These are phyloP conservation scores for Pristionchus fissidentatus DNA, from an alignment of 2,888 invertebrate genomes.

Conservation along the genomic window DNA sequence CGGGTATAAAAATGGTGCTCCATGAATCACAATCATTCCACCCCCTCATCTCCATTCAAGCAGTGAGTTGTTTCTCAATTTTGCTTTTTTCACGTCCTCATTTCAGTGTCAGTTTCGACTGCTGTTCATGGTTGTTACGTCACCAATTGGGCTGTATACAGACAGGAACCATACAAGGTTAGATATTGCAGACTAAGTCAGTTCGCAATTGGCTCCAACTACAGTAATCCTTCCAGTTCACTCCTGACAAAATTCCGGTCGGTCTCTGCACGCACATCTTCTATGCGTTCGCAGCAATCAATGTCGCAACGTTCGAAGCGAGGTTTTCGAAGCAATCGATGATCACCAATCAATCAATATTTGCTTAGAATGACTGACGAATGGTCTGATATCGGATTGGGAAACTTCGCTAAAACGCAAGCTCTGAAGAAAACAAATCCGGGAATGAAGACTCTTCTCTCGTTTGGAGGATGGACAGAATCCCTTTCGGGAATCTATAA, in stretches of 20 bases:
- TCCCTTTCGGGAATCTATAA: background rate
- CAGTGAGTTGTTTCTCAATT: too few relatives aligned
- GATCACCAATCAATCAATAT: background rate
- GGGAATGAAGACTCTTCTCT: conserved; percentile 24
- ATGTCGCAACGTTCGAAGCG: background rate
- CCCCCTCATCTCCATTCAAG: too few relatives aligned
- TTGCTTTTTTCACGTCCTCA: too few relatives aligned
- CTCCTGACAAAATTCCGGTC: background rate
- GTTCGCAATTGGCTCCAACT: background rate
- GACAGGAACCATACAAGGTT: background rate
- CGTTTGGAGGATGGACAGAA: conserved; percentile 36
- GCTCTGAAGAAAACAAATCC: background rate
- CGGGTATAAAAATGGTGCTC: too few relatives aligned
- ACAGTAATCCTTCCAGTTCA: conserved; percentile 5
- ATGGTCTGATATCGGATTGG: background rate
- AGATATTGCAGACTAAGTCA: background rate
- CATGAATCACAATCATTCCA: too few relatives aligned
- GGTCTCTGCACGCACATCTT: conserved; percentile 94
- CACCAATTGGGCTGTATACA: background rate
- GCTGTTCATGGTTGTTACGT: background rate
- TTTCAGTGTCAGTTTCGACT: background rate
- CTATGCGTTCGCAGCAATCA: conserved; percentile 91
- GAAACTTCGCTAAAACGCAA: background rate
- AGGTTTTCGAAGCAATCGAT: background rate
- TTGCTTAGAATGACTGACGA: background rate